Conservation (phyloP, 2,113 vertebrate species). For the Corvus cornix region DNA sequence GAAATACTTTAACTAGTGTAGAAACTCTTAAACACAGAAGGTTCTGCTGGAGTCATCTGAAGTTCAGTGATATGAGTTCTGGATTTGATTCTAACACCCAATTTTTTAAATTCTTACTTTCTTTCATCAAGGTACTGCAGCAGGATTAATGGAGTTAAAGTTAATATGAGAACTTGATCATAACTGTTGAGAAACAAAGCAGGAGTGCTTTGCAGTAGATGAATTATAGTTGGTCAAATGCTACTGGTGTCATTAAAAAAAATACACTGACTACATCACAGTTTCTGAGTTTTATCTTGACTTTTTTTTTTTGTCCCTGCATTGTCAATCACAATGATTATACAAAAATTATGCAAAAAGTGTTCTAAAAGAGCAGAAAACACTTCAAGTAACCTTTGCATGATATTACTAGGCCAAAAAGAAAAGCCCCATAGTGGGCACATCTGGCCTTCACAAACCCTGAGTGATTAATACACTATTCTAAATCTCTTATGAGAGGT, state of each 20-base stretch:
- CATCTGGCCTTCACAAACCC: neutral
- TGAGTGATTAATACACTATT: neutral
- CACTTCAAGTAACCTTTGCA: neutral
- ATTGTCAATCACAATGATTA: neutral
- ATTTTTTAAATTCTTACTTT: neutral
- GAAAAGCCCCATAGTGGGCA: neutral
- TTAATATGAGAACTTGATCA: neutral
- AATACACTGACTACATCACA: neutral
- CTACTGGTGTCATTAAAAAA: rapidly evolving
- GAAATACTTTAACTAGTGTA: neutral
- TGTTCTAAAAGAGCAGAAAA: neutral
- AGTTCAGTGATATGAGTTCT: neutral
- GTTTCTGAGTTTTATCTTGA: neutral
- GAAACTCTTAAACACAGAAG: neutral
- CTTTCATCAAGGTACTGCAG: neutral
- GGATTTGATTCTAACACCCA: neutral
- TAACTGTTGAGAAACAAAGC: neutral
- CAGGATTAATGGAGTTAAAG: neutral
- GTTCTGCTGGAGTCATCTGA: neutral
- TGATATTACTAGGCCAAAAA: neutral
- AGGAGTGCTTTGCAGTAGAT: neutral
- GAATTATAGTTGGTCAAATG: neutral
- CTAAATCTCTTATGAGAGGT: neutral
- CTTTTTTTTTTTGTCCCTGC: neutral
- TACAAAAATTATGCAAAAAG: neutral